Percentiles rank a stretch among this genome's conserved stretches.
Evolutionary conservation across 1,140 invertebrate genomes (phyloP).

Genomic region (Bactericera cockerelli): DNA sequence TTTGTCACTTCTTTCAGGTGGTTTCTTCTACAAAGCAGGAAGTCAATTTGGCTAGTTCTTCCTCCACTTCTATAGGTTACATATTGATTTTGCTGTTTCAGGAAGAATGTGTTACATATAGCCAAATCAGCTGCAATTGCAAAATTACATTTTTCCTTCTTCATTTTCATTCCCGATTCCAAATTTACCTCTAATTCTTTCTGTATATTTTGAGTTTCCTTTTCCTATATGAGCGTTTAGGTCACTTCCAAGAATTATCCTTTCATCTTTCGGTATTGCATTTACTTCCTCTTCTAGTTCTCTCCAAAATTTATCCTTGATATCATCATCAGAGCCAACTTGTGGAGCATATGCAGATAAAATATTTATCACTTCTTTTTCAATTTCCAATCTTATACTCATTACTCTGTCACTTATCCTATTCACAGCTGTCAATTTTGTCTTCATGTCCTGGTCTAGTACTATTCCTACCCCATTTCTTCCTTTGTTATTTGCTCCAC

Average conservation of each 20-base stretch:
- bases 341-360: not conserved
- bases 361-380: not conserved
- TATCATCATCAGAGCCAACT: not conserved
- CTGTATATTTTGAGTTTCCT: not conserved
- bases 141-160: not conserved
- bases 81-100: not conserved
- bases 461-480: constrained; percentile 1
- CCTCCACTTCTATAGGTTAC: constrained; percentile 1
- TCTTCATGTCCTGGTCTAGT: not conserved
- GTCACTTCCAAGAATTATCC: not conserved
- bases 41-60: not conserved
- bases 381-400: not conserved
- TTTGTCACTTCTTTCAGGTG: constrained; percentile 2
- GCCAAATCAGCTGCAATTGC: not conserved
- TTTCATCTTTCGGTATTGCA: not conserved
- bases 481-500: not conserved
- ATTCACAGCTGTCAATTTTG: not conserved
- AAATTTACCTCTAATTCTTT: not conserved
- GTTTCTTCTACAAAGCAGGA: not conserved
- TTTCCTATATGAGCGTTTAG: not conserved
- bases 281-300: not conserved
- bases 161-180: not conserved
- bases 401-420: not conserved
- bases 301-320: not conserved
- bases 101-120: not conserved